These are phyloP conservation scores for Atherinosoma microstoma DNA, from an alignment of 2,797 vertebrate genomes.

Conservation along the genomic window DNA sequence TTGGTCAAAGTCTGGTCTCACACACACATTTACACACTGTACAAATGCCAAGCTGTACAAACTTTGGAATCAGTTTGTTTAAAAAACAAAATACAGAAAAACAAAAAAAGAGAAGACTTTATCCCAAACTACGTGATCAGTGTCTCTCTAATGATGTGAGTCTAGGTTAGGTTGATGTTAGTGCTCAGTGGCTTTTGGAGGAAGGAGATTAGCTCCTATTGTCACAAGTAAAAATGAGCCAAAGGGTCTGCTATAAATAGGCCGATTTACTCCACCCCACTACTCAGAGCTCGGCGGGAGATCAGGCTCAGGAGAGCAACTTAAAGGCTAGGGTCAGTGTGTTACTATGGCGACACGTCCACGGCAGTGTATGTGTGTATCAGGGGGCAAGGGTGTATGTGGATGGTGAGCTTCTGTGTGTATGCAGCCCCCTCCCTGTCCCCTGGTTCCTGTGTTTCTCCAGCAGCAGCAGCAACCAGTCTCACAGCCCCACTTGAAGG, in stretches of 20 bases:
- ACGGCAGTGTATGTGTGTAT: constrained; percentile 22
- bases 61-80: constrained; percentile 11
- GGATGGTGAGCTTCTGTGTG: constrained; percentile 29
- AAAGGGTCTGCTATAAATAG: constrained; percentile 80
- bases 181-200: constrained; percentile 54
- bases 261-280: constrained; percentile 72
- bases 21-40: constrained; percentile 1
- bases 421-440: constrained; percentile 12
- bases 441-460: constrained; percentile 25
- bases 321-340: constrained; percentile 76
- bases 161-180: constrained; percentile 48
- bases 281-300: constrained; percentile 63
- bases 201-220: constrained; percentile 76
- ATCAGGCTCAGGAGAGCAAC: constrained; percentile 64
- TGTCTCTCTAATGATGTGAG: constrained; percentile 2
- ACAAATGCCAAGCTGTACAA: constrained; percentile 25
- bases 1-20: constrained; percentile 54
- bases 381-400: constrained; percentile 23
- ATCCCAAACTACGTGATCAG: constrained; percentile 5
- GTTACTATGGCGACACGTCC: constrained; percentile 80
- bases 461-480: constrained; percentile 43
- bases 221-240: constrained; percentile 74
- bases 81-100: too few relatives aligned
- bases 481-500: constrained; percentile 70
- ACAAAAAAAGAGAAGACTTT: background rate